A percentile compares a stretch with the other conserved stretches of the same genome.
Conservation (phyloP, 2,113 vertebrate genomes). For the Pluvianellus socialis region DNA sequence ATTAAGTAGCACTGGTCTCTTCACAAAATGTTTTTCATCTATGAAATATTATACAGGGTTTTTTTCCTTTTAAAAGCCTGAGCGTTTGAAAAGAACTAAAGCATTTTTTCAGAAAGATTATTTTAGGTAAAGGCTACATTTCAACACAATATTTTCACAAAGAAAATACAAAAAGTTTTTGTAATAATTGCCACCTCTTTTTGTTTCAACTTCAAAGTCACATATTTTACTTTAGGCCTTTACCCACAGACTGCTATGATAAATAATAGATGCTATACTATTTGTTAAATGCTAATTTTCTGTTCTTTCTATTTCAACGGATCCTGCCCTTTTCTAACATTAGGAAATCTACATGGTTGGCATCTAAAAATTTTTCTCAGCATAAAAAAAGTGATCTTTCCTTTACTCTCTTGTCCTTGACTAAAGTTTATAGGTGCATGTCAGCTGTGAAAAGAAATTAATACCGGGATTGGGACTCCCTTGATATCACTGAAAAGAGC, state of each 20-base stretch:
- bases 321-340: not conserved
- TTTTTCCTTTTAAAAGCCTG: not conserved
- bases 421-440: not conserved
- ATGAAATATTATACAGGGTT: not conserved
- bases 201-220: not conserved
- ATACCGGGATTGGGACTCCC: not conserved
- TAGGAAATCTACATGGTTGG: not conserved
- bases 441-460: not conserved
- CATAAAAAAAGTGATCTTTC: not conserved
- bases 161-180: not conserved
- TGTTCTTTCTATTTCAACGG: not conserved
- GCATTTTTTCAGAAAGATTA: not conserved
- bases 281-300: slow-evolving; percentile 7
- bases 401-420: not conserved
- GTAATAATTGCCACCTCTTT: not conserved
- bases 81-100: not conserved
- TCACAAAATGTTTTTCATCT: not conserved
- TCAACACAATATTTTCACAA: not conserved
- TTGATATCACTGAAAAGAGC: not conserved
- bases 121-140: not conserved
- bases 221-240: not conserved
- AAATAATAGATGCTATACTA: not conserved
- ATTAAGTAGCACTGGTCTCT: not conserved
- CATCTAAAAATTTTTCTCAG: slow-evolving; percentile 12
- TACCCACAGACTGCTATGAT: not conserved